Base-by-base conservation (phyloP, 2,888 invertebrate genomes). In the Microctonus hyperodae region DNA sequence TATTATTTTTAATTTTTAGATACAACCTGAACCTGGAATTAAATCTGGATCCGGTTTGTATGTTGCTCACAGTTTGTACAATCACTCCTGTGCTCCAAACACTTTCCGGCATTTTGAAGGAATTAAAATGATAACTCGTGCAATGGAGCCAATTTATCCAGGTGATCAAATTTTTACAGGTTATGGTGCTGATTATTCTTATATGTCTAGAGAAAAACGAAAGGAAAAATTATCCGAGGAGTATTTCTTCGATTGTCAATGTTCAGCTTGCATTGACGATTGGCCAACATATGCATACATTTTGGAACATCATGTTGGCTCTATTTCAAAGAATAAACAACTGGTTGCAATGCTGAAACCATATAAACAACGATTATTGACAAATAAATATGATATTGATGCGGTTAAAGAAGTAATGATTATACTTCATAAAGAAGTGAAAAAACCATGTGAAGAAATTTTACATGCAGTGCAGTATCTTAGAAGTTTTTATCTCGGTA, bases 401-500 rank as follows among this genome's bases (percentile, higher is more conserved):
- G 81, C 83, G 1, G 82, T 83, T 0, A 82, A 80, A 68, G 69
- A 69, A 33, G 77, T 79, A 9, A 73, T 84, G 11, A 70, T 77
- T 28, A 75, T 82, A 63, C 72, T 84, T 6, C 76, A 76, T 67
- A 71, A 70, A 1, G 78, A 80, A 64, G 77, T 76, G 6, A 74
- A 74, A 66, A 79, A 79, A 72, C 83, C 83, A 2, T 83, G 83
- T 57, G 83, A 83, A 64, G 83, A 84, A 70, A 79, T 83, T 31
- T 78, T 83, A 33, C 81, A 82, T 40, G 83, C 80, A 0, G 74
- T 80, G 50, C 83, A 83, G 64, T 84, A 83, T 68, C 75, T 83
- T 33, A 83, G 83, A 67, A 81, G 80, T 69, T 83, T 82, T 68
- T 84, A 83, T 69, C 73, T 83, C 73, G 84, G 84, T 84, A 84